Percentiles rank a stretch among this genome's conserved stretches.
Conservation (phyloP, 2,797 vertebrate species). For the Eupleurogrammus muticus region DNA sequence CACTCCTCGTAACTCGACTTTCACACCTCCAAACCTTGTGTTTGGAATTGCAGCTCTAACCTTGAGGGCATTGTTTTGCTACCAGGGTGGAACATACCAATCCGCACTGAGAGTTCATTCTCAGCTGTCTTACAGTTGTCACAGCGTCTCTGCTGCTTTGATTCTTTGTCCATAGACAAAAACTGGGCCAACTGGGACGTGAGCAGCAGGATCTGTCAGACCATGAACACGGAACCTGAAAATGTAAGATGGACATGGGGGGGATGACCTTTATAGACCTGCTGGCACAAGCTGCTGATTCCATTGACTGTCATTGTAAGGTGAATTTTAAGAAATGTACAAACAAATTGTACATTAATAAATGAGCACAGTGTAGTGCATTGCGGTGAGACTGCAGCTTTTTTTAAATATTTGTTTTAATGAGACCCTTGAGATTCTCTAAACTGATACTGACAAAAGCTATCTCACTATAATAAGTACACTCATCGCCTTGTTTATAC, state of each 20-base stretch:
- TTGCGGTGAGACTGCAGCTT: no score
- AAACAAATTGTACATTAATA: no score
- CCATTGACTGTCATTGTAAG: no score
- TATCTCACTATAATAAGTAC: no score
- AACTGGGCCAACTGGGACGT: conserved; percentile 10
- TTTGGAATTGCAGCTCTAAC: conserved; percentile 21
- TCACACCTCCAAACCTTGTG: conserved; percentile 34
- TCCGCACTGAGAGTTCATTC: conserved; percentile 34
- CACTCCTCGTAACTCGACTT: conserved; percentile 20
- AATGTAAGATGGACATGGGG: neutral
- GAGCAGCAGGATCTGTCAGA: neutral
- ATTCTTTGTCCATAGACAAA: conserved; percentile 19
- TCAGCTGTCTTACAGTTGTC: conserved; percentile 46
- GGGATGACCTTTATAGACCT: no score
- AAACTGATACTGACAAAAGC: no score
- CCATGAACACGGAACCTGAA: neutral
- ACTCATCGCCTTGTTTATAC: no score
- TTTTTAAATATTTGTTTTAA: no score
- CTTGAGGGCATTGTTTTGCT: conserved; percentile 46
- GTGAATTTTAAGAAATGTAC: no score
- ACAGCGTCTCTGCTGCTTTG: neutral
- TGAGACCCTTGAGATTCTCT: no score
- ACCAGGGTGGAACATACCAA: conserved; percentile 49
- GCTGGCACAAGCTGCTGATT: no score
- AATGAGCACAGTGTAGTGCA: no score